Conservation (phyloP, 2,797 vertebrate genomes). For the Diplodus sargus region DNA sequence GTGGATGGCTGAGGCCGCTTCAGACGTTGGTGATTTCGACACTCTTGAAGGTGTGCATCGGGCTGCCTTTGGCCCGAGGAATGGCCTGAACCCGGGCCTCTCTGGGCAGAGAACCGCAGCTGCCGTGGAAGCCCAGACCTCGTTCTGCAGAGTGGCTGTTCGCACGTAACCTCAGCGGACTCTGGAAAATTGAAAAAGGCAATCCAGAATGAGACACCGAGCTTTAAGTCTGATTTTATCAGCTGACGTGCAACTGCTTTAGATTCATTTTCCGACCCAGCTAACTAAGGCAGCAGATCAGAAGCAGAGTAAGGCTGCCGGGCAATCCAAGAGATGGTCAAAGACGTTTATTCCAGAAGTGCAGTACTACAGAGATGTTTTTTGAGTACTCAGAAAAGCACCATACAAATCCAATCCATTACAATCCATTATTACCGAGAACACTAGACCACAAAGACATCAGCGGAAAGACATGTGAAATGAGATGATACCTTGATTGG, state of each 20-base stretch:
- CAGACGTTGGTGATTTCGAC: conserved; percentile 86
- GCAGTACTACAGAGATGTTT: background rate
- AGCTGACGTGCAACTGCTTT: background rate
- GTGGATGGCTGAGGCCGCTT: conserved; percentile 31
- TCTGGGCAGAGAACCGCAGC: conserved; percentile 81
- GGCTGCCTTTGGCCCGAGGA: conserved; percentile 80
- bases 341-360: too few species aligned
- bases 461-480: conserved; percentile 1
- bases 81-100: conserved; percentile 80
- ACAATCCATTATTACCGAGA: too few species aligned
- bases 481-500: conserved; percentile 75
- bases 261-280: too few species aligned
- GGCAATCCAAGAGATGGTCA: too few species aligned
- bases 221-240: background rate
- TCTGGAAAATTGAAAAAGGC: conserved; percentile 47
- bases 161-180: conserved; percentile 78
- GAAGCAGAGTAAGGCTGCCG: too few species aligned
- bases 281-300: too few species aligned
- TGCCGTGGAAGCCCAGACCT: conserved; percentile 75
- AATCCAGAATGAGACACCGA: background rate
- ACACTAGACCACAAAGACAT: background rate
- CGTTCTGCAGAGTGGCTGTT: conserved; percentile 78
- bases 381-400: too few species aligned
- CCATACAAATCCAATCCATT: too few species aligned
- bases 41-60: conserved; percentile 81